Percentiles rank a stretch among this genome's conserved stretches.
These are phyloP conservation scores for Leucophora obtusa DNA, from an alignment of 2,888 invertebrate species.

Conservation along the genomic window DNA sequence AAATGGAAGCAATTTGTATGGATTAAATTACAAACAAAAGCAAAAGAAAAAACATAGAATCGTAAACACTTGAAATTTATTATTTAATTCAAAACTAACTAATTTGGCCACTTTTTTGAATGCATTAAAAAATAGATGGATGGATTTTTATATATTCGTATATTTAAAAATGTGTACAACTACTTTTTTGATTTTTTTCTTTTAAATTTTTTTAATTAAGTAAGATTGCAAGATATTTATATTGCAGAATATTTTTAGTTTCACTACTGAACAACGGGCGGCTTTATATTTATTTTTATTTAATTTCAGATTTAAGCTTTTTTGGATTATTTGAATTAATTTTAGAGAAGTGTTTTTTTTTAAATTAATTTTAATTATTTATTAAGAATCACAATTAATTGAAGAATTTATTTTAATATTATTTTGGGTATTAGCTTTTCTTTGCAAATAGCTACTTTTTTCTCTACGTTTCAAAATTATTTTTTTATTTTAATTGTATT, in stretches of 20 bases:
- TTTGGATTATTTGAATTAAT: slow-evolving; percentile 20
- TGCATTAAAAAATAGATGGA: slow-evolving; percentile 52
- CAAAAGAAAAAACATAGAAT: neutral
- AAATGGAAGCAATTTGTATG: slow-evolving; percentile 53
- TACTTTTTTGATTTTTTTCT: slow-evolving; percentile 21
- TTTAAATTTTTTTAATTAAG: slow-evolving; percentile 43
- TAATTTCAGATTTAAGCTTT: slow-evolving; percentile 54
- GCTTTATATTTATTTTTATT: slow-evolving; percentile 65
- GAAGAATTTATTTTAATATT: slow-evolving; percentile 45
- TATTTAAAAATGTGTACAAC: neutral
- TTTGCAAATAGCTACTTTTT: slow-evolving; percentile 67
- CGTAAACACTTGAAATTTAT: slow-evolving; percentile 8
- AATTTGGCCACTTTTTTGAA: slow-evolving; percentile 64
- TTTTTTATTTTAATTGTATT: slow-evolving; percentile 54
- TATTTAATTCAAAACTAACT: slow-evolving; percentile 53
- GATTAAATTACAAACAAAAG: neutral
- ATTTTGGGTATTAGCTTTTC: slow-evolving; percentile 52
- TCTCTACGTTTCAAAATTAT: slow-evolving; percentile 56
- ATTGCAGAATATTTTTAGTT: slow-evolving; percentile 39
- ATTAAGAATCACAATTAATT: slow-evolving; percentile 77
- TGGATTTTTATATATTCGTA: slow-evolving; percentile 25
- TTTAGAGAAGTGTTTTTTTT: slow-evolving; percentile 46
- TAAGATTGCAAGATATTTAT: slow-evolving; percentile 54
- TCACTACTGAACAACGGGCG: slow-evolving; percentile 72
- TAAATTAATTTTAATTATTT: slow-evolving; percentile 55